A percentile compares a stretch with the other conserved stretches of the same genome.
Conservation (phyloP, 2,113 vertebrate species). For the Gila orcuttii region DNA sequence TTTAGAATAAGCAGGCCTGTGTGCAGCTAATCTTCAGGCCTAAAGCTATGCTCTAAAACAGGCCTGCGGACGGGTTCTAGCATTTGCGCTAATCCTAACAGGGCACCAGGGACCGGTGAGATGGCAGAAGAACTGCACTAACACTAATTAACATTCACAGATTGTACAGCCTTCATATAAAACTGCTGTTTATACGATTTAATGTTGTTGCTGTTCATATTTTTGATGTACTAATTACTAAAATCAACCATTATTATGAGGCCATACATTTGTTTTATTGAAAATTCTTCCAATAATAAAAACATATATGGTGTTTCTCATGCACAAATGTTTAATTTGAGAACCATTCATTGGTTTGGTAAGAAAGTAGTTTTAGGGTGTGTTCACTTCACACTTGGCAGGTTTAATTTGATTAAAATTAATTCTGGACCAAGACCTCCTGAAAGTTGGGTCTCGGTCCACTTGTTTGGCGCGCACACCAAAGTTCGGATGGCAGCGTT, state of each 20-base stretch:
- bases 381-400: too few species aligned
- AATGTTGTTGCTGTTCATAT: background rate
- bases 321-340: background rate
- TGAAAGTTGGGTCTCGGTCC: too few species aligned
- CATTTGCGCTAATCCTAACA: constrained; percentile 65
- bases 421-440: too few species aligned
- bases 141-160: constrained; percentile 44
- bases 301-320: background rate
- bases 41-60: constrained; percentile 49
- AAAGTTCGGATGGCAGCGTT: too few species aligned
- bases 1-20: constrained; percentile 32
- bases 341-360: background rate
- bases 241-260: background rate
- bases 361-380: background rate
- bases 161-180: constrained; percentile 31
- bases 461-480: too few species aligned
- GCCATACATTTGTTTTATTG: background rate
- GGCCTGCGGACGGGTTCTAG: constrained; percentile 53
- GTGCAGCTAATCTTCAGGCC: constrained; percentile 59
- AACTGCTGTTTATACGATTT: background rate
- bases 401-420: too few species aligned
- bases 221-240: background rate
- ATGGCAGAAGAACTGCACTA: background rate
- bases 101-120: constrained; percentile 21
- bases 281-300: too few species aligned